These are phyloP conservation scores for Cataglyphis livida DNA, from an alignment of 2,888 invertebrate species.

Conservation along the genomic window DNA sequence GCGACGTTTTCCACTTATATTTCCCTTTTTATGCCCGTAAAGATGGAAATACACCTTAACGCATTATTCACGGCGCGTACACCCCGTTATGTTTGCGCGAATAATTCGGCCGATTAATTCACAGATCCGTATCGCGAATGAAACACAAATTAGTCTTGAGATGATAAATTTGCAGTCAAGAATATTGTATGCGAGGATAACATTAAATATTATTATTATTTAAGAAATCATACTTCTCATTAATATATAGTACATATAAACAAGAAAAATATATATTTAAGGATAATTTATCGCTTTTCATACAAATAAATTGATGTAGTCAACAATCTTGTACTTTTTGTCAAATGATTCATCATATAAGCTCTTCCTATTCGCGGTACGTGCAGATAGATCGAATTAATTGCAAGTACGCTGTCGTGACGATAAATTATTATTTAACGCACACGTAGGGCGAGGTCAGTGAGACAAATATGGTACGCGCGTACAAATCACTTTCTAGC, in stretches of 20 bases:
- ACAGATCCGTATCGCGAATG: background rate
- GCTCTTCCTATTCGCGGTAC: background rate
- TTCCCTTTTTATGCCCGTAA: constrained; percentile 10
- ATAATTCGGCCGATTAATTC: constrained; percentile 25
- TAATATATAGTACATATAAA: background rate
- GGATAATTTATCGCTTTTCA: background rate
- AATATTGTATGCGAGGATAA: background rate
- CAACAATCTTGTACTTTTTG: constrained; percentile 1
- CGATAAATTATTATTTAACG: constrained; percentile 52
- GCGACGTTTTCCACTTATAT: constrained; percentile 43
- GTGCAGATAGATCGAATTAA: constrained; percentile 30
- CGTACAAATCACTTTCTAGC: constrained; percentile 39
- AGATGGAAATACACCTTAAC: constrained; percentile 45
- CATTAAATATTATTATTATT: background rate
- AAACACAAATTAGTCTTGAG: background rate
- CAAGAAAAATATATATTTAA: background rate
- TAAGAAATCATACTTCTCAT: background rate
- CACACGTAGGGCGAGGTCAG: background rate
- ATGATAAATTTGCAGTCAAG: background rate
- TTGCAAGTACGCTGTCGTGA: constrained; percentile 20
- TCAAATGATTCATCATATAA: background rate
- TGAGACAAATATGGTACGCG: constrained; percentile 22
- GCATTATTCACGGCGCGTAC: constrained; percentile 31
- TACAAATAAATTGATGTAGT: background rate
- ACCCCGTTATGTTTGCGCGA: constrained; percentile 32